phyloP scores from a whole-genome alignment of 2,888 invertebrate genomes.

The Hoplodrina blanda region DNA sequence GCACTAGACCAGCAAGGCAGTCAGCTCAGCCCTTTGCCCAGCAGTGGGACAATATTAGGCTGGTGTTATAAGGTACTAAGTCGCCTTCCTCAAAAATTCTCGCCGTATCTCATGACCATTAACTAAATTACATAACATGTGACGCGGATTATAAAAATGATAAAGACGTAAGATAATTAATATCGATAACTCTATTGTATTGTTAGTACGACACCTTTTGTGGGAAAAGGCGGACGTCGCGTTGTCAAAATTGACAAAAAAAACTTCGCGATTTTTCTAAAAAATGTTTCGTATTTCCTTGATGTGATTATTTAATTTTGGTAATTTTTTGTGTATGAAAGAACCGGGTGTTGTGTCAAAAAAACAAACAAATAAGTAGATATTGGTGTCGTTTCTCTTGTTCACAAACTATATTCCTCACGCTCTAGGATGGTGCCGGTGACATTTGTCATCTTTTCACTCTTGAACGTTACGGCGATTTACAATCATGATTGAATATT shows the following conservation, averaged over 20 bases:
- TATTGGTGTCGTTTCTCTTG: too few species aligned
- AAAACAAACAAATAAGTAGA: too few species aligned
- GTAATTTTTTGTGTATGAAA: background rate
- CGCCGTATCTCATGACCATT: background rate
- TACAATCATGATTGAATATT: too few species aligned
- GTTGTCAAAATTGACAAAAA: background rate
- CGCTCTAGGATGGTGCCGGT: too few species aligned
- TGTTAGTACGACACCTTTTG: constrained; percentile 46
- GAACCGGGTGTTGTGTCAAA: background rate
- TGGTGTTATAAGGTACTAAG: too few species aligned
- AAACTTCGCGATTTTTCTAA: background rate
- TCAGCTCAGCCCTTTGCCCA: too few species aligned
- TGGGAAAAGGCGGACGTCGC: constrained; percentile 19
- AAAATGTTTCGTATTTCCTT: background rate
- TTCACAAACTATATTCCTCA: too few species aligned
- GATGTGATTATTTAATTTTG: background rate
- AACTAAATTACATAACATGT: constrained; percentile 35
- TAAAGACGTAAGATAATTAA: constrained; percentile 47
- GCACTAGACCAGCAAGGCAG: too few species aligned
- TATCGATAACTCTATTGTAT: constrained; percentile 46
- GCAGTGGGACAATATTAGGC: too few species aligned
- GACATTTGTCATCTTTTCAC: too few species aligned
- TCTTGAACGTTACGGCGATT: too few species aligned
- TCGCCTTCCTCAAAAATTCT: background rate
- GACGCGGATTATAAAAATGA: constrained; percentile 25